Evolutionary conservation across 37 sponge, comb jelly and placozoan species (phyloP).

Genomic region (Theonella swinhoei): DNA sequence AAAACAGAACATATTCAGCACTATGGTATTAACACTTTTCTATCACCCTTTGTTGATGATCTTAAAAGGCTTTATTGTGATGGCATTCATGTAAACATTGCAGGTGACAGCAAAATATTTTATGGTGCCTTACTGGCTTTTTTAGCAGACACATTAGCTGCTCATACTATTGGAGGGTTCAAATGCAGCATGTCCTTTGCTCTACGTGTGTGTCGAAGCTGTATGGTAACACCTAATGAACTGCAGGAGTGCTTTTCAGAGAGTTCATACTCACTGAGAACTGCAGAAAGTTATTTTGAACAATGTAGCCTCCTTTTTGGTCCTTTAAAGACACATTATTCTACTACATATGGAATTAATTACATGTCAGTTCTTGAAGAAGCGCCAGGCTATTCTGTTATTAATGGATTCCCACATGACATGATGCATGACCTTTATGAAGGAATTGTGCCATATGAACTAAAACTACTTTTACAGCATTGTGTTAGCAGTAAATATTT

Average conservation of each 20-base stretch:
- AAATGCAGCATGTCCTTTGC: conserved; percentile 46
- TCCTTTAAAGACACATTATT: conserved; percentile 1
- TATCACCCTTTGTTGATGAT: not conserved
- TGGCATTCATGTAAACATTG: conserved; percentile 31
- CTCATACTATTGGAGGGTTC: conserved; percentile 61
- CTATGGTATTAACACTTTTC: conserved; percentile 25
- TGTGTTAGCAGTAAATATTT: conserved; percentile 20
- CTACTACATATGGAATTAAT: conserved; percentile 41
- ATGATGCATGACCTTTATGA: conserved; percentile 63
- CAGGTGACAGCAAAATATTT: conserved; percentile 13
- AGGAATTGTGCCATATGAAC: conserved; percentile 44
- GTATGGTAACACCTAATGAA: conserved; percentile 29
- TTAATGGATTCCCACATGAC: conserved; percentile 32
- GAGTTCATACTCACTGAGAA: conserved; percentile 1
- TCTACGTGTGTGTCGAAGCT: conserved; percentile 33
- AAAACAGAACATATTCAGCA: conserved; percentile 15
- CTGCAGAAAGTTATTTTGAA: conserved; percentile 22
- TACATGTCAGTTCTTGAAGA: conserved; percentile 29
- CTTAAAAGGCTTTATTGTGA: conserved; percentile 40
- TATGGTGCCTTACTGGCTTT: conserved; percentile 45
- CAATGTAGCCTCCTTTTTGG: conserved; percentile 25
- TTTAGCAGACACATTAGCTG: conserved; percentile 57
- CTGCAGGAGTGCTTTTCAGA: not conserved
- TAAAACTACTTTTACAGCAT: conserved; percentile 18
- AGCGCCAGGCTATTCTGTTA: conserved; percentile 29